A percentile compares a stretch with the other conserved stretches of the same genome.
Evolutionary conservation across 2,797 vertebrate species (phyloP).

Genomic region (Chrysocyon brachyurus): DNA sequence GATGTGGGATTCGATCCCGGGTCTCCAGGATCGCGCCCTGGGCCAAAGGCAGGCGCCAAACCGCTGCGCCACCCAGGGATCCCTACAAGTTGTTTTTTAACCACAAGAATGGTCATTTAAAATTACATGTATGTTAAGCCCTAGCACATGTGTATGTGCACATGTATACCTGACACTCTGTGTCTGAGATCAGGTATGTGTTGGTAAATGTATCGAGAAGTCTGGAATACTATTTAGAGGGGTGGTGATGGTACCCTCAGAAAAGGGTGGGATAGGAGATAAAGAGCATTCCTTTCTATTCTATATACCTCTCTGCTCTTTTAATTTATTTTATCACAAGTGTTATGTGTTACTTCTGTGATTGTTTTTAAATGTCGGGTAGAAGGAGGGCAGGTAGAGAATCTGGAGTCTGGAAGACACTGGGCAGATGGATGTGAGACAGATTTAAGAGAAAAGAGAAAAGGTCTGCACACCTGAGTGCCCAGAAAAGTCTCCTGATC

Average conservation of each 20-base stretch:
- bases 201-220: not conserved
- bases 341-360: not conserved
- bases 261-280: not conserved
- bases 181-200: not conserved
- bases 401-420: not conserved
- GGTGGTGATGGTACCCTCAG: not conserved
- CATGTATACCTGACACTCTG: no score
- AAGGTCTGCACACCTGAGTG: not conserved
- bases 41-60: no score
- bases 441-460: not conserved
- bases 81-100: slow-evolving; percentile 15
- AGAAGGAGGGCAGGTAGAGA: not conserved
- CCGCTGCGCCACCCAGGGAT: no score
- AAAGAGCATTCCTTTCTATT: not conserved
- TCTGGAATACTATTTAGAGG: not conserved
- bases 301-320: not conserved
- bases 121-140: not conserved
- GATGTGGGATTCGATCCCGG: no score
- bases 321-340: not conserved
- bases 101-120: not conserved
- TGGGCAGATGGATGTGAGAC: not conserved
- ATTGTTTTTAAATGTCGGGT: not conserved
- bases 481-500: not conserved
- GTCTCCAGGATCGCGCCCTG: no score
- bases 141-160: not conserved